Evolutionary conservation across 30 jellyfish, hydroid and myxozoan genomes (phyloP), one percentile per base, ranked within the genome.

Genomic region (Aurelia sp.): DNA sequence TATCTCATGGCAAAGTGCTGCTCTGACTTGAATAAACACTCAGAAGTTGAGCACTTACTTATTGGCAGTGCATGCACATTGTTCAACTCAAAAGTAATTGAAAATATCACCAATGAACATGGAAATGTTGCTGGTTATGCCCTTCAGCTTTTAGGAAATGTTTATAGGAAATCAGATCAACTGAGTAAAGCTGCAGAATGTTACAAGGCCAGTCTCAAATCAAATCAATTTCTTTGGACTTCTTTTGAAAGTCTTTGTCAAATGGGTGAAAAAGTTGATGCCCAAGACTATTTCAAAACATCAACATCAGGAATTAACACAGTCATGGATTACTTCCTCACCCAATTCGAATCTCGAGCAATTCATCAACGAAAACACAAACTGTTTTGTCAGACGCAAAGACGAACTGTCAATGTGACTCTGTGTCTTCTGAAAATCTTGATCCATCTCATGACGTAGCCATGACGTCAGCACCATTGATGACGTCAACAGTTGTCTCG

Each of bases 401-500:
- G 47, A 44, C 90, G 50, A 65, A 76, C 86, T 76, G 84, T 52
- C 95, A 57, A 6, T 74, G 87, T 63, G 97, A 89, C 51, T 61
- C 88, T 40, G 53, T 81, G 27, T 80, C 97, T 2, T 82, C 97
- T 33, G 99, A 95, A 76, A 95, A 95, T 64, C 21, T 89, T 84
- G 99, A 95, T 60, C 99, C 99, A 1, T 87, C 97, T 1, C 83
- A 80, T 57, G 88, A 68, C 40, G 16, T 81, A 5, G 30, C 85
- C n/a, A 41, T 74, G 61, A 87, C 89, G 35, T 47, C 94, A 20
- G 96, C 90, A 5, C 99, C 99, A n/a, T 67, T 95, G 65, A 79
- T 95, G 92, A 89, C 99, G 62, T 95, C 99, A 20, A 95, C 99
- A 24, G 98, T 90, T n/a, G 88, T 92, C 57, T 85, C 97, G 21